These are phyloP conservation scores for Cliona cf. orientalis DNA, from an alignment of 37 sponge, comb jelly and placozoan genomes.

Conservation along the genomic window DNA sequence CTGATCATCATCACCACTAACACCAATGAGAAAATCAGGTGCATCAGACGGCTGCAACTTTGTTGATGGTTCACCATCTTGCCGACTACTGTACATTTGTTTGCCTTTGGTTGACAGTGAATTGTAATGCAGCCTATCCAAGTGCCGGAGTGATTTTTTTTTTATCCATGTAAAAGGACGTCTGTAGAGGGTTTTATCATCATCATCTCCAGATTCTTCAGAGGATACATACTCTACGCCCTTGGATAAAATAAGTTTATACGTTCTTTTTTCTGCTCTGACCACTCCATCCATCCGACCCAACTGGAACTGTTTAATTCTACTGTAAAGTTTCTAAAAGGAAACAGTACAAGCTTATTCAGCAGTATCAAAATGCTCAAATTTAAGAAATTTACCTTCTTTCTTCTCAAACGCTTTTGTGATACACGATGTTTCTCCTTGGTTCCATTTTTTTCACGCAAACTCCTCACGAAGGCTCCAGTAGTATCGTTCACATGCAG, in stretches of 20 bases:
- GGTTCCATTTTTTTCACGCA: not conserved
- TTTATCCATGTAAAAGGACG: too few species aligned
- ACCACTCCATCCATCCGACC: not conserved
- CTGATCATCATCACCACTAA: not conserved
- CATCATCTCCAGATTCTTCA: not conserved
- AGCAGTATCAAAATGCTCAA: not conserved
- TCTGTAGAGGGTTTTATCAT: too few species aligned
- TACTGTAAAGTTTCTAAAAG: not conserved
- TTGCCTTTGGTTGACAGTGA: not conserved
- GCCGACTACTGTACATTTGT: not conserved
- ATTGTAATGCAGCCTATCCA: not conserved
- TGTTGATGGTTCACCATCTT: not conserved
- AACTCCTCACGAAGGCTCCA: not conserved
- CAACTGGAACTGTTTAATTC: not conserved
- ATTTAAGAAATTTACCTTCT: not conserved
- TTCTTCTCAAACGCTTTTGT: not conserved
- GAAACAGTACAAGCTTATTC: not conserved
- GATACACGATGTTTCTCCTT: not conserved
- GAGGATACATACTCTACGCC: not conserved
- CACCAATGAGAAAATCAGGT: not conserved
- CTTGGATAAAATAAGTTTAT: not conserved
- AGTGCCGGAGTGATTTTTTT: not conserved
- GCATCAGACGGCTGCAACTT: not conserved
- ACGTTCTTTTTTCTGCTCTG: not conserved
- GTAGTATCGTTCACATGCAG: not conserved